Evolutionary conservation across 2,888 invertebrate genomes (phyloP).

Genomic region (Torymus tubicola): DNA sequence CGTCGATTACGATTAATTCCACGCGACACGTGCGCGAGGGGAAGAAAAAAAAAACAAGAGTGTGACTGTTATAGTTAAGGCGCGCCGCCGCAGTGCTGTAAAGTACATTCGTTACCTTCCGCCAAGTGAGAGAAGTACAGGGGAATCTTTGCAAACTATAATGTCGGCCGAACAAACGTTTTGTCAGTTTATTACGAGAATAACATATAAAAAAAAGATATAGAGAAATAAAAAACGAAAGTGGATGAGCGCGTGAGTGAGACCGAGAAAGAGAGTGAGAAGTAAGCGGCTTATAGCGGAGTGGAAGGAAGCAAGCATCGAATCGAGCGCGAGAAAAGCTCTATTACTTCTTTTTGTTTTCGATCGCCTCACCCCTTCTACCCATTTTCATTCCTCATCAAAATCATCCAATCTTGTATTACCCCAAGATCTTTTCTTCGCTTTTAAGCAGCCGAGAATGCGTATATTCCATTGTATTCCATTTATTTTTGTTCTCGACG

Average conservation of each 20-base stretch:
- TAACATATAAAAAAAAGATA: no score
- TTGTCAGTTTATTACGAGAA: conserved; percentile 6
- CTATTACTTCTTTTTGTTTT: conserved; percentile 16
- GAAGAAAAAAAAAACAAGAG: background rate
- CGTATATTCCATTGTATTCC: background rate
- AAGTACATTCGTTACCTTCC: conserved; percentile 32
- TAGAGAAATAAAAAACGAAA: no score
- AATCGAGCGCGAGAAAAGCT: background rate
- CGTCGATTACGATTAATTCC: conserved; percentile 15
- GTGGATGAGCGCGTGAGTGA: no score
- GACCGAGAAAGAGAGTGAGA: background rate
- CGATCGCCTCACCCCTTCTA: no score
- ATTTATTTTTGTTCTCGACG: background rate
- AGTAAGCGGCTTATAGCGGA: conserved; percentile 6
- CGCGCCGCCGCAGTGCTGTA: conserved; percentile 13
- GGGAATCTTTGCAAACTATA: conserved; percentile 46
- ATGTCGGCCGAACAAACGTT: conserved; percentile 32
- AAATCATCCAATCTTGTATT: background rate
- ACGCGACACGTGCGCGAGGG: background rate
- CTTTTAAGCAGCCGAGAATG: background rate
- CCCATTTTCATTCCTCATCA: background rate
- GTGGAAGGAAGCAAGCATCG: conserved; percentile 9
- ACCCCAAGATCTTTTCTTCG: conserved; percentile 9
- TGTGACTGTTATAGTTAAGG: no score
- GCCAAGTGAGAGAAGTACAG: conserved; percentile 12